Conservation (phyloP, 2,113 vertebrate species). For the Seriola quinqueradiata region DNA sequence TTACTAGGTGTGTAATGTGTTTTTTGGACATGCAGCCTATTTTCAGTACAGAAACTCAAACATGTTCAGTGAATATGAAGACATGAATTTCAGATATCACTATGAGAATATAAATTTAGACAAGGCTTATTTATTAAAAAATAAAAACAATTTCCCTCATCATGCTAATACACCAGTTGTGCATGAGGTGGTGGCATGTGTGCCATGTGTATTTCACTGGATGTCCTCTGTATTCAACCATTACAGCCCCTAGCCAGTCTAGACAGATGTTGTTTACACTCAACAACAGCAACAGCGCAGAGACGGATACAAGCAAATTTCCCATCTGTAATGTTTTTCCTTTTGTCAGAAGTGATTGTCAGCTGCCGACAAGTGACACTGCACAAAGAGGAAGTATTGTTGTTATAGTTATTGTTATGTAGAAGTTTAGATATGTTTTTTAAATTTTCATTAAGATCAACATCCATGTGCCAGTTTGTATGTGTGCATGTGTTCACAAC, state of each 20-base stretch:
- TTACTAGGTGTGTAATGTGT: constrained; percentile 8
- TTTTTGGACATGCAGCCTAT: background rate
- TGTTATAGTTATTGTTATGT: constrained; percentile 12
- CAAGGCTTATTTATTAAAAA: too few relatives aligned
- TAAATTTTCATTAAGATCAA: constrained; percentile 9
- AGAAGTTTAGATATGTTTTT: constrained; percentile 4
- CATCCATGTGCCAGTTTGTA: background rate
- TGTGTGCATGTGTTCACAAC: background rate
- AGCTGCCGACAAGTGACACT: constrained; percentile 10
- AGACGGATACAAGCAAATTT: constrained; percentile 20
- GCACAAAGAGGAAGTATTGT: constrained; percentile 18
- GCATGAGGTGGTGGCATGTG: constrained; percentile 24
- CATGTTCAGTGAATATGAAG: background rate
- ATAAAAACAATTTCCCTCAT: too few relatives aligned
- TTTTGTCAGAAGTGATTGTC: constrained; percentile 36
- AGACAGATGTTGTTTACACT: constrained; percentile 43
- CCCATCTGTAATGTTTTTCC: constrained; percentile 20
- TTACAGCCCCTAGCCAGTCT: constrained; percentile 15
- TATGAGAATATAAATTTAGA: too few relatives aligned
- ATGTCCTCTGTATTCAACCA: constrained; percentile 26
- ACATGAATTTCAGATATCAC: background rate
- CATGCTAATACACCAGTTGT: too few relatives aligned
- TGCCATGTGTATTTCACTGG: constrained; percentile 43
- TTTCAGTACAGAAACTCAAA: background rate
- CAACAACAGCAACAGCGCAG: constrained; percentile 8